A percentile compares a stretch with the other conserved stretches of the same genome.
These are phyloP conservation scores for Peromyscus californicus DNA, from an alignment of 2,113 vertebrate genomes.

Conservation along the genomic window DNA sequence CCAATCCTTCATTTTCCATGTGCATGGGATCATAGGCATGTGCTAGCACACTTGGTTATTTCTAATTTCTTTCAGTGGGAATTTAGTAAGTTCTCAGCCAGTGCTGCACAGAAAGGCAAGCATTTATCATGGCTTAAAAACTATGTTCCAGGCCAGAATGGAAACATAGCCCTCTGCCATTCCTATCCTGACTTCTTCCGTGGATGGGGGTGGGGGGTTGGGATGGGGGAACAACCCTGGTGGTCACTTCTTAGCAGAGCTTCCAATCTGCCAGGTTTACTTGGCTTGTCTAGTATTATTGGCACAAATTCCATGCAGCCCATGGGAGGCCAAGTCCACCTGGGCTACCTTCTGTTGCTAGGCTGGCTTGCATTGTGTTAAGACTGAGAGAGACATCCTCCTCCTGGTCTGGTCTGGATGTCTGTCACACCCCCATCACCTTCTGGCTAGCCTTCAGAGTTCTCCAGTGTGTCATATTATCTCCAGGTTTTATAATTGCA, in stretches of 20 bases:
- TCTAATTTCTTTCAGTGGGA: constrained; percentile 19
- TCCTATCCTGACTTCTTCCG: neutral
- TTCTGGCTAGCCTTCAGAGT: neutral
- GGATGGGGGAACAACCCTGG: neutral
- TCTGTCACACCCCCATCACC: neutral
- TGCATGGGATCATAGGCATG: neutral
- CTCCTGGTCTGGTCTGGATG: neutral
- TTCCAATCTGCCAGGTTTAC: constrained; percentile 25
- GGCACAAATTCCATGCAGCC: neutral
- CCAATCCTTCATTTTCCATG: neutral
- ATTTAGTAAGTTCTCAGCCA: neutral
- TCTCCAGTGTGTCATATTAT: neutral
- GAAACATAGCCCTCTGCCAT: neutral
- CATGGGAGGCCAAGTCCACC: neutral
- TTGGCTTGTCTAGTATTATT: neutral
- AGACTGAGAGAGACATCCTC: neutral
- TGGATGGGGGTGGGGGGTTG: neutral
- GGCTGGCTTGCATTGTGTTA: neutral
- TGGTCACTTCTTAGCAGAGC: neutral
- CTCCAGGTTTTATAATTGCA: constrained; percentile 7
- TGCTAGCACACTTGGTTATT: neutral
- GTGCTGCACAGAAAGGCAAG: neutral
- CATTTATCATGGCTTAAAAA: neutral
- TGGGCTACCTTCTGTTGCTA: neutral
- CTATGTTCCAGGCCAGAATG: neutral